Conservation (phyloP, 2,888 invertebrate genomes). For the Tinea trinotella region DNA sequence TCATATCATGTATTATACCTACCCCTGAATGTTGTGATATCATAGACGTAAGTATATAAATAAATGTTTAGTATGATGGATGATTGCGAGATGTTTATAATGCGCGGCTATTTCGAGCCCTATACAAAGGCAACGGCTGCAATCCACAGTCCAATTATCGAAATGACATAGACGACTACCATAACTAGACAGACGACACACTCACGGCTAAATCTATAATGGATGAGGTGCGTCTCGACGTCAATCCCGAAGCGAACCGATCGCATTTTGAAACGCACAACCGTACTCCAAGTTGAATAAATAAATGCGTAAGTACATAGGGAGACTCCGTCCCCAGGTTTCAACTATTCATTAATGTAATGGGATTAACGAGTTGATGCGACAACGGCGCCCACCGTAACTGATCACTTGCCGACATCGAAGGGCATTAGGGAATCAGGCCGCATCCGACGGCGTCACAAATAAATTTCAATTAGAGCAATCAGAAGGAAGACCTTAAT, state of each 20-base stretch:
- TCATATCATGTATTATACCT: no score
- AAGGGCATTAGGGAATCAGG: constrained; percentile 39
- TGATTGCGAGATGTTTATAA: constrained; percentile 56
- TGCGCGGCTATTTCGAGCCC: constrained; percentile 38
- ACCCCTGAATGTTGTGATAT: no score
- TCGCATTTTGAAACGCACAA: constrained; percentile 46
- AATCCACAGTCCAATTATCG: constrained; percentile 56
- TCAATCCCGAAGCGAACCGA: constrained; percentile 60
- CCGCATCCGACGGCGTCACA: constrained; percentile 32
- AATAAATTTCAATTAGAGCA: constrained; percentile 68
- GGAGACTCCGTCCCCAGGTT: constrained; percentile 35
- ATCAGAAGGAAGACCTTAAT: constrained; percentile 37
- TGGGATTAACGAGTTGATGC: constrained; percentile 25
- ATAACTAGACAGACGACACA: constrained; percentile 46
- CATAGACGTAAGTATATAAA: background rate
- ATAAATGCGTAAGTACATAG: constrained; percentile 24
- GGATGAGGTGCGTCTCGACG: constrained; percentile 63
- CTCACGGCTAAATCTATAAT: constrained; percentile 64
- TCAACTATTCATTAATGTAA: constrained; percentile 47
- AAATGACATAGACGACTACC: constrained; percentile 58
- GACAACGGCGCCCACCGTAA: background rate
- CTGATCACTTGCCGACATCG: background rate
- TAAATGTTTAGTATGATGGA: constrained; percentile 24
- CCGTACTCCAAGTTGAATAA: constrained; percentile 47
- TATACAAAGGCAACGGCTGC: constrained; percentile 5